Conservation (phyloP, 2,113 vertebrate species). For the Piaya cayana region DNA sequence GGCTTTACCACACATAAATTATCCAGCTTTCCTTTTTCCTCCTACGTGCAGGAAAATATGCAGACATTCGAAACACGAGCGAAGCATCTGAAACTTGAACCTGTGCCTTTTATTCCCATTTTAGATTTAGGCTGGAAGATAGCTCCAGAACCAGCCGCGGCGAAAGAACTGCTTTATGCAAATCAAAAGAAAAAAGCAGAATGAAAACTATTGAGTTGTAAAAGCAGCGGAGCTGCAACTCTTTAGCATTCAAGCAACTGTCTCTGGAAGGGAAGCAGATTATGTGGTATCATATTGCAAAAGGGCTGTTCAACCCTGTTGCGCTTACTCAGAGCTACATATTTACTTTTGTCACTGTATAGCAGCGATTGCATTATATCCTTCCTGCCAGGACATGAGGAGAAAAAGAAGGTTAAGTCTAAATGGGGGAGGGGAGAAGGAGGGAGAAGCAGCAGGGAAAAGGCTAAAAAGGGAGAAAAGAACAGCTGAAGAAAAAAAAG, state of each 20-base stretch:
- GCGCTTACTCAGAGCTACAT: conserved; percentile 25
- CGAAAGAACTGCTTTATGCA: background rate
- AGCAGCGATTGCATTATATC: conserved; percentile 57
- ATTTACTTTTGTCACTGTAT: conserved; percentile 63
- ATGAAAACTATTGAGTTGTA: background rate
- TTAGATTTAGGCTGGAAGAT: conserved; percentile 2
- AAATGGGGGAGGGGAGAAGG: conserved; percentile 18
- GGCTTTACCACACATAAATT: conserved; percentile 65
- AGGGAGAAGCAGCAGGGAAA: conserved; percentile 2
- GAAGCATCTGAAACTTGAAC: background rate
- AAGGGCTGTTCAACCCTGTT: conserved; percentile 51
- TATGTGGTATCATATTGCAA: conserved; percentile 56
- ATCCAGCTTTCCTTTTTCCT: conserved; percentile 50
- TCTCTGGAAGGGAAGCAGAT: conserved; percentile 49
- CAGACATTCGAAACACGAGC: background rate
- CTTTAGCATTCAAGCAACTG: conserved; percentile 54
- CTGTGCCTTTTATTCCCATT: background rate
- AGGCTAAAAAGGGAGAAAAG: conserved; percentile 36
- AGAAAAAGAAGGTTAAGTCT: conserved; percentile 57
- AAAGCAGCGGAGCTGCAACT: background rate
- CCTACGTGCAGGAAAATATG: background rate
- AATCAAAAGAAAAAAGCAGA: conserved; percentile 4
- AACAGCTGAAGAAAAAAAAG: conserved; percentile 10
- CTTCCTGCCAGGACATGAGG: conserved; percentile 51
- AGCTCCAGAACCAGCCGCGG: background rate